phyloP scores from a whole-genome alignment of 2,888 invertebrate species.

The Agrochola lychnidis region DNA sequence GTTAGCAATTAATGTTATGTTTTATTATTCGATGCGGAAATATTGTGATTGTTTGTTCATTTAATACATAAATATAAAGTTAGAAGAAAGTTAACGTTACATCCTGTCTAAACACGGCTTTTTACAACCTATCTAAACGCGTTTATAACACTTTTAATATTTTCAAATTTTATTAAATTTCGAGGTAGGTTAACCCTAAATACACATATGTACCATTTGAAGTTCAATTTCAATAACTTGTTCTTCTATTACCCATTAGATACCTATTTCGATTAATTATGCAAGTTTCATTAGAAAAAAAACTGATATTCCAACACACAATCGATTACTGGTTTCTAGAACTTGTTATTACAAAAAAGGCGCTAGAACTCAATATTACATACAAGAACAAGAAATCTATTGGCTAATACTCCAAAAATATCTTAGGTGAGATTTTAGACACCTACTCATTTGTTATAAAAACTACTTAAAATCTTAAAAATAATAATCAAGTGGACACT shows the following conservation, averaged over 20 bases:
- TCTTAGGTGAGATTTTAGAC: no score
- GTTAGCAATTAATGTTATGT: conserved; percentile 2
- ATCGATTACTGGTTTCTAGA: conserved; percentile 22
- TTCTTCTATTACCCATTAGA: not conserved
- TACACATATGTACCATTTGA: no score
- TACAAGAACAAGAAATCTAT: conserved; percentile 18
- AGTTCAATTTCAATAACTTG: not conserved
- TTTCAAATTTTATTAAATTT: not conserved
- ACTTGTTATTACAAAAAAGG: conserved; percentile 27
- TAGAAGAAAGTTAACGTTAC: not conserved
- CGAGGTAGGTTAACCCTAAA: no score
- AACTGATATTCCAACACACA: conserved; percentile 18
- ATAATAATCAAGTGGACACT: no score
- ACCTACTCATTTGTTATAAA: not conserved
- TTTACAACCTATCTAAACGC: not conserved
- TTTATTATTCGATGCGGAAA: conserved; percentile 5
- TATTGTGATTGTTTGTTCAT: not conserved
- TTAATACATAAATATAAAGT: not conserved
- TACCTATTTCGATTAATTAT: not conserved
- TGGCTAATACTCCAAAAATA: not conserved
- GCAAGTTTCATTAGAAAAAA: conserved; percentile 10
- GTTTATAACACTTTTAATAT: not conserved
- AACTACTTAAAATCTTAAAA: not conserved
- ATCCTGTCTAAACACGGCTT: not conserved
- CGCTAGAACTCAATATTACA: not conserved